These are phyloP conservation scores for Diprion similis DNA, from an alignment of 1,140 invertebrate genomes.

Conservation along the genomic window DNA sequence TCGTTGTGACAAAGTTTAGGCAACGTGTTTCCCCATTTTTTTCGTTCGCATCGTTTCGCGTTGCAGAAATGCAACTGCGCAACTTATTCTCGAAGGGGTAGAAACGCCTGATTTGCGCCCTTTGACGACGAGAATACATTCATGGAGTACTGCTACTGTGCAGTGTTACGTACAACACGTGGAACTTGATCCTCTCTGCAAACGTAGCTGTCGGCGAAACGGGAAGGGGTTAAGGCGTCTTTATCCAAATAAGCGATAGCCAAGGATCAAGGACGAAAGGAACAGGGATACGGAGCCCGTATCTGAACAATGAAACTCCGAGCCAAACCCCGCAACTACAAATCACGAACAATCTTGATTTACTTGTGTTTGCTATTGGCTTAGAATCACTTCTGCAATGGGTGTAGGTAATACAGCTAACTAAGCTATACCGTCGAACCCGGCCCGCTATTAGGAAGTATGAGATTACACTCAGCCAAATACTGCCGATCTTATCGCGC, in stretches of 20 bases:
- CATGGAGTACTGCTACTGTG: too few relatives aligned
- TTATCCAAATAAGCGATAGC: background rate
- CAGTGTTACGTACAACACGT: too few relatives aligned
- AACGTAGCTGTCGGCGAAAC: background rate
- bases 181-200: background rate
- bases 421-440: background rate
- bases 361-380: constrained; percentile 56
- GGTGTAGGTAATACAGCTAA: constrained; percentile 26
- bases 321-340: constrained; percentile 39
- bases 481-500: constrained; percentile 14
- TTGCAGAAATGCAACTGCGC: too few relatives aligned
- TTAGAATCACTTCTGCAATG: constrained; percentile 47
- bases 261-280: background rate
- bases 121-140: too few relatives aligned
- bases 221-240: constrained; percentile 6
- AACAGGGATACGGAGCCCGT: background rate
- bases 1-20: too few relatives aligned
- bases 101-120: too few relatives aligned
- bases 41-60: too few relatives aligned
- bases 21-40: too few relatives aligned
- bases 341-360: constrained; percentile 58
- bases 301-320: background rate
- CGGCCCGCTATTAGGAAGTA: constrained; percentile 12
- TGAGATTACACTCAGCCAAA: constrained; percentile 15
- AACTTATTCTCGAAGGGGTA: too few relatives aligned